phyloP scores from a whole-genome alignment of 2,113 vertebrate species.

The Xiphorhynchus elegans region DNA sequence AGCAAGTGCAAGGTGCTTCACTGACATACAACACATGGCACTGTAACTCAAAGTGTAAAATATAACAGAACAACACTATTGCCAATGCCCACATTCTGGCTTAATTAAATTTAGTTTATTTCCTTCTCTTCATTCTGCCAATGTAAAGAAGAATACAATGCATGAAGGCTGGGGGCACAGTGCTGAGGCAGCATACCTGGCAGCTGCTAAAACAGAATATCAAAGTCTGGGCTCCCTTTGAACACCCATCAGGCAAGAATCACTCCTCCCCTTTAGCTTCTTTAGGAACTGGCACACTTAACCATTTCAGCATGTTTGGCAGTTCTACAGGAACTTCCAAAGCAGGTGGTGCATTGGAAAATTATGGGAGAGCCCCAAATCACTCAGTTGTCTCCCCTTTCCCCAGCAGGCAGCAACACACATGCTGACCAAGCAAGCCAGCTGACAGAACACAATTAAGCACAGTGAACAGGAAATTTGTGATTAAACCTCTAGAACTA shows the following conservation, averaged over 20 bases:
- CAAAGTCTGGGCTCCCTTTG: slow-evolving; percentile 87
- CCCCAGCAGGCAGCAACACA: neutral
- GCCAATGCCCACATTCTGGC: neutral
- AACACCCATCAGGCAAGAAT: slow-evolving; percentile 81
- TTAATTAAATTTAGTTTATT: slow-evolving; percentile 13
- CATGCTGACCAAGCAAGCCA: neutral
- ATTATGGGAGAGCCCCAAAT: neutral
- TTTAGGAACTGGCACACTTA: slow-evolving; percentile 83
- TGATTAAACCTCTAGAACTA: neutral
- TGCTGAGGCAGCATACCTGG: slow-evolving; percentile 90
- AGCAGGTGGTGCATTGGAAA: slow-evolving; percentile 51
- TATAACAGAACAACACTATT: neutral
- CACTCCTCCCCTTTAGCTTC: slow-evolving; percentile 85
- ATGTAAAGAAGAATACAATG: slow-evolving; percentile 36
- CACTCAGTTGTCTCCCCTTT: neutral
- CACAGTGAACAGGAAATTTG: neutral
- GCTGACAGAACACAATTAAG: neutral
- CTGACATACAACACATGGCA: neutral
- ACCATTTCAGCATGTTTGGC: slow-evolving; percentile 93
- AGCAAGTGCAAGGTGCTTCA: neutral
- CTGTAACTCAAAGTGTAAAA: neutral
- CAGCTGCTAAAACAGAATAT: slow-evolving; percentile 88
- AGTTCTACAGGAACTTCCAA: slow-evolving; percentile 46
- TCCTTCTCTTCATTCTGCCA: neutral
- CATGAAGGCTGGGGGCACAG: slow-evolving; percentile 40